Evolutionary conservation across 2,797 vertebrate species (phyloP), one percentile per base, ranked within the genome.

Genomic region (Falco concolor): DNA sequence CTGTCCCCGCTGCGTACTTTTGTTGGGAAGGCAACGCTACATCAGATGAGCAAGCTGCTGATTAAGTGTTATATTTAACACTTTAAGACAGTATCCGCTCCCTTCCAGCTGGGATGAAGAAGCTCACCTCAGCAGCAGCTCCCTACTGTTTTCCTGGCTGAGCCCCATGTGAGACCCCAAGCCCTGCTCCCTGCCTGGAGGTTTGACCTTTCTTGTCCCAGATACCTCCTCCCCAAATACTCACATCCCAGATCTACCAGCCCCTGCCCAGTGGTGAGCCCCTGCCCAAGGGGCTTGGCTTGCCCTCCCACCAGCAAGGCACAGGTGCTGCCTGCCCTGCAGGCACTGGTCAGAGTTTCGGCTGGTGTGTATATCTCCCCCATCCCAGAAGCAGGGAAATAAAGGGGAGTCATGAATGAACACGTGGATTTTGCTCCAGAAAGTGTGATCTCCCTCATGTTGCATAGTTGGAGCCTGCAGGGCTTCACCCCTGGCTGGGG

Each of bases 21-120:
- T 64, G 25, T 47, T 79, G 63, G 76, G 83, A 94, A 87, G 74
- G 54, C 73, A 90, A 38, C 0, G 2, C 32, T 45, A 63, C 82
- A 75, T 79, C 70, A 88, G 80, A 59, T 3, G 50, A 67, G 54
- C 32, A 36, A 90, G 84, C 92, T 87, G 49, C 74, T 90, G 88
- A 91, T 93, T 91, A 90, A 70, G 56, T 74, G 93, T 95, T 94
- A 92, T 60, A 89, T 93, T 68, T 93, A 90, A 91, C 90, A 54
- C 83, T 84, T 89, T 47, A 89, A 91, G 78, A 42, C n/a, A 86
- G 49, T 67, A 74, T 89, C 75, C 0, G 0, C 79, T 92, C 45
- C 23, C 36, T 63, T 92, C 81, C 72, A 77, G 75, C 78, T 89
- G 60, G 56, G 50, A 32, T 0, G 1, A 92, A 81, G 74, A 73